A percentile compares a stretch with the other conserved stretches of the same genome.
Evolutionary conservation across 1,140 invertebrate genomes (phyloP).

Genomic region (Octopus bimaculoides): DNA sequence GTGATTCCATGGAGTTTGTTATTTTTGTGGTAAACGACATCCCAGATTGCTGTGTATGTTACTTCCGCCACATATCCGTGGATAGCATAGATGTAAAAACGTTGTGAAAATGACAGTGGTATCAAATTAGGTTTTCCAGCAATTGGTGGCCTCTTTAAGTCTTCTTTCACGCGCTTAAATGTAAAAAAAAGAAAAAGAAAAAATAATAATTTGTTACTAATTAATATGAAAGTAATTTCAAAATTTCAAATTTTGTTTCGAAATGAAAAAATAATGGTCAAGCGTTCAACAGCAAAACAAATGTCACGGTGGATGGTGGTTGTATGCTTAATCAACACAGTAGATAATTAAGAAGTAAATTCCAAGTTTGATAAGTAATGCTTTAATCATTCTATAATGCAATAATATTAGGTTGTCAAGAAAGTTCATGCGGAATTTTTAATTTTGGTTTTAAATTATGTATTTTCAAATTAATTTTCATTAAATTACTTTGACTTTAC

Average conservation of each 20-base stretch:
- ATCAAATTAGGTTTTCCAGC: background rate
- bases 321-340: background rate
- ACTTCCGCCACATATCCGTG: conserved; percentile 62
- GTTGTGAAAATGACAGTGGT: conserved; percentile 35
- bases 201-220: background rate
- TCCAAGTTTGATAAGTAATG: background rate
- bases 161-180: background rate
- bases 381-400: too few species aligned
- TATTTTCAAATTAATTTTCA: too few species aligned
- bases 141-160: background rate
- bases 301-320: background rate
- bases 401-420: too few species aligned
- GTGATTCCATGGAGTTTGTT: conserved; percentile 60
- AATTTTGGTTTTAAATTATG: too few species aligned
- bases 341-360: background rate
- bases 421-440: too few species aligned
- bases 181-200: background rate
- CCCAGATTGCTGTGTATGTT: conserved; percentile 62
- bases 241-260: background rate
- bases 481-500: too few species aligned
- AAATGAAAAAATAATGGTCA: background rate
- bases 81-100: conserved; percentile 62
- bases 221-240: background rate
- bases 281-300: background rate
- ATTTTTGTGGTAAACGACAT: conserved; percentile 59